Evolutionary conservation across 2,113 vertebrate species (phyloP).

Genomic region (Dromas ardeola): DNA sequence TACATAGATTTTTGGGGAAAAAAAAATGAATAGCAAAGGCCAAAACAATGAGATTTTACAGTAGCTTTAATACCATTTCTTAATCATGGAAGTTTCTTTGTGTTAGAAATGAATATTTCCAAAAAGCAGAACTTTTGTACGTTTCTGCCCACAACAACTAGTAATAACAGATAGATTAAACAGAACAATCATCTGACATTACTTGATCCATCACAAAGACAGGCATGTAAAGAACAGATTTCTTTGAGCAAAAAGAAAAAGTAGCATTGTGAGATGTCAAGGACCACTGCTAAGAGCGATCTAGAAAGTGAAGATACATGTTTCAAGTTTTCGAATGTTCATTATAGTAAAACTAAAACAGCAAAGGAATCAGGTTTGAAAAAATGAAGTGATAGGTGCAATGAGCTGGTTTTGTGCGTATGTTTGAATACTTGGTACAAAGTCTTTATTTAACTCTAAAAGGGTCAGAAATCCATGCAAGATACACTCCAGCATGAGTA

Average conservation of each 20-base stretch:
- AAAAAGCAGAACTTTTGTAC: not conserved
- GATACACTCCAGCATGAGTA: not conserved
- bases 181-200: not conserved
- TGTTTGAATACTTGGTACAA: not conserved
- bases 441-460: not conserved
- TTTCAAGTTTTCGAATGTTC: not conserved
- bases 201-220: not conserved
- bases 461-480: not conserved
- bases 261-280: not conserved
- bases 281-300: not conserved
- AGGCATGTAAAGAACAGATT: not conserved
- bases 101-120: not conserved
- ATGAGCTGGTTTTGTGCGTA: not conserved
- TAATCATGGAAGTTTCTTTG: not conserved
- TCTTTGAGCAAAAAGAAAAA: not conserved
- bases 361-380: not conserved
- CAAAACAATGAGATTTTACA: not conserved
- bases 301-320: fast-evolving
- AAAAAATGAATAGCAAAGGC: not conserved
- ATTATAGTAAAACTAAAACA: not conserved
- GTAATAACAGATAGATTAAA: not conserved
- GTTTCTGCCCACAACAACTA: not conserved
- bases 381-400: not conserved
- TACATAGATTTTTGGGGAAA: not conserved
- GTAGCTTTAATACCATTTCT: not conserved